Conservation (phyloP, 1,140 invertebrate genomes). For the Caenorhabditis remanei region DNA sequence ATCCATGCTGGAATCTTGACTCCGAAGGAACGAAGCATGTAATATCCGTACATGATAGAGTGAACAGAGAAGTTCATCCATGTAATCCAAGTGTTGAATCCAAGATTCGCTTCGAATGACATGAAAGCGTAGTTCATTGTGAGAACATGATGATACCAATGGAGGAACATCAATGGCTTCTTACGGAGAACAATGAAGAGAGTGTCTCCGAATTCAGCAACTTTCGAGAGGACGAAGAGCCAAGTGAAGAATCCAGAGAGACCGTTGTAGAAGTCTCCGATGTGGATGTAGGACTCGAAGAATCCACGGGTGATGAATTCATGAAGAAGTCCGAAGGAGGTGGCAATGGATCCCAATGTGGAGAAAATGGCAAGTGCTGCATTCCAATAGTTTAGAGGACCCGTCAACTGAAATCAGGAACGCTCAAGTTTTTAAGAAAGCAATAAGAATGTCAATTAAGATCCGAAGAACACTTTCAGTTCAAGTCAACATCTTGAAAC, state of each 20-base stretch:
- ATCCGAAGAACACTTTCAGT: slow-evolving; percentile 20
- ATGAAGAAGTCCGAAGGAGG: slow-evolving; percentile 70
- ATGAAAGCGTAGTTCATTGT: slow-evolving; percentile 95
- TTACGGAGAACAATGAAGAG: slow-evolving; percentile 76
- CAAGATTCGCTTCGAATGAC: slow-evolving; percentile 93
- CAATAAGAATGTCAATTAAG: neutral
- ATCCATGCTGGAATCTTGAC: slow-evolving; percentile 87
- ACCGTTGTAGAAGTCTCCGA: slow-evolving; percentile 85
- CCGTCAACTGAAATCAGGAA: slow-evolving; percentile 86
- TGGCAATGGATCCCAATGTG: slow-evolving; percentile 82
- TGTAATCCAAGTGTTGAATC: slow-evolving; percentile 96
- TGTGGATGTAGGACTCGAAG: slow-evolving; percentile 78
- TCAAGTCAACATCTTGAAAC: neutral
- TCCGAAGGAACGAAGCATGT: slow-evolving; percentile 89
- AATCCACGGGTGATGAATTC: slow-evolving; percentile 82
- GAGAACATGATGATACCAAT: slow-evolving; percentile 85
- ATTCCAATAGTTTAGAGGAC: slow-evolving; percentile 91
- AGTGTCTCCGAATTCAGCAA: slow-evolving; percentile 78
- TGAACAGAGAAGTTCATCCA: slow-evolving; percentile 97
- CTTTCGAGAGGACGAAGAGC: slow-evolving; percentile 74
- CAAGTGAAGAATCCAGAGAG: slow-evolving; percentile 85
- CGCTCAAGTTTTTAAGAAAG: neutral
- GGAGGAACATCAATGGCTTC: slow-evolving; percentile 75
- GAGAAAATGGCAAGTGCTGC: slow-evolving; percentile 90
- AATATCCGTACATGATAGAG: slow-evolving; percentile 96